Evolutionary conservation across 2,888 invertebrate species (phyloP).

Genomic region (Ophraella communa): DNA sequence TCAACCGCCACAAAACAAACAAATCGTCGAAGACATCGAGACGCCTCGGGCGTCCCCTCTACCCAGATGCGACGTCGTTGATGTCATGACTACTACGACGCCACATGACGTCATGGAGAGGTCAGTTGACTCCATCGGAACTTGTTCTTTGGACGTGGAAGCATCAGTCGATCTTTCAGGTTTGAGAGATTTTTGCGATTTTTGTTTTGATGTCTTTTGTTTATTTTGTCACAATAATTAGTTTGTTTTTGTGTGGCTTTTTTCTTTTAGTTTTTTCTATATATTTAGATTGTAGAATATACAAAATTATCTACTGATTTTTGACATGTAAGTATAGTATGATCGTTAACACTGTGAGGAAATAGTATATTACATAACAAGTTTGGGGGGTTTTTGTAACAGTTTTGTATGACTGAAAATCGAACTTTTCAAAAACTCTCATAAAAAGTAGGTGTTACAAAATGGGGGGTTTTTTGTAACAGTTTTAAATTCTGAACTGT

Average conservation of each 20-base stretch:
- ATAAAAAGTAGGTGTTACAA: too few species aligned
- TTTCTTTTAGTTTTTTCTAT: background rate
- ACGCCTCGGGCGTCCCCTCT: slow-evolving; percentile 4
- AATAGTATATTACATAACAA: too few species aligned
- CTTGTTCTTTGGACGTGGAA: slow-evolving; percentile 86
- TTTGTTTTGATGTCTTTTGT: slow-evolving; percentile 3
- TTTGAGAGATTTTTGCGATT: slow-evolving; percentile 56
- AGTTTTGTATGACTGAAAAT: too few species aligned
- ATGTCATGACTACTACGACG: slow-evolving; percentile 53
- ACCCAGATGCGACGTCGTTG: slow-evolving; percentile 17
- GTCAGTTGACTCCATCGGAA: slow-evolving; percentile 84
- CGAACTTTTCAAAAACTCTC: too few species aligned
- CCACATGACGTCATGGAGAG: slow-evolving; percentile 66
- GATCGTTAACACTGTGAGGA: too few species aligned
- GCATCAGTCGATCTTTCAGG: slow-evolving; percentile 77
- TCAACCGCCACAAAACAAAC: background rate
- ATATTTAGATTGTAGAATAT: background rate
- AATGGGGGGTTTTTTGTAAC: too few species aligned
- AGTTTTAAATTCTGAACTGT: too few species aligned
- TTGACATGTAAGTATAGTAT: too few species aligned
- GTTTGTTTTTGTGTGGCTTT: background rate
- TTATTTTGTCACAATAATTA: background rate
- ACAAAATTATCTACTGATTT: background rate
- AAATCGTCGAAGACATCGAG: slow-evolving; percentile 1
- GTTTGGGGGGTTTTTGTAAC: too few species aligned